Evolutionary conservation across 1,140 invertebrate genomes (phyloP).

Genomic region (Leguminivora glycinivorella): DNA sequence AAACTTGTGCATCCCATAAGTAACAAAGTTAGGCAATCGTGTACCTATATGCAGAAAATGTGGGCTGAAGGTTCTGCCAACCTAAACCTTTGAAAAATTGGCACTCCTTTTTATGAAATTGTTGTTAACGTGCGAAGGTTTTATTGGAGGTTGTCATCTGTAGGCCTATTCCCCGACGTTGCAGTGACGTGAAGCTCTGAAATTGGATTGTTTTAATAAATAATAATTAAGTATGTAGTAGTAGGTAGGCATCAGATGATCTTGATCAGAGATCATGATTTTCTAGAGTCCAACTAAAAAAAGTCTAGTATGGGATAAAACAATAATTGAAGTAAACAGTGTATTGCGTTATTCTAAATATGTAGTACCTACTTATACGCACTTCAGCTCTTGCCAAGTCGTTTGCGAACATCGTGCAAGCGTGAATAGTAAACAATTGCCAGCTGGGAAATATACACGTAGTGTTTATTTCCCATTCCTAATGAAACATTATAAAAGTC

Average conservation of each 20-base stretch:
- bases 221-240: no score
- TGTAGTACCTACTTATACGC: no score
- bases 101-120: slow-evolving; percentile 1
- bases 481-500: no score
- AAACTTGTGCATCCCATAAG: no score
- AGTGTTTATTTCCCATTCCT: background rate
- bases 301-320: no score
- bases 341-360: background rate
- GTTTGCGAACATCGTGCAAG: background rate
- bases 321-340: background rate
- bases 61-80: background rate
- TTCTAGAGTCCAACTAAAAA: no score
- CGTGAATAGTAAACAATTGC: background rate
- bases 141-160: background rate
- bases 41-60: background rate
- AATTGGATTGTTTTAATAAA: no score
- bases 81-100: background rate
- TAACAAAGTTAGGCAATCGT: no score
- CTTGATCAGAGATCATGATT: no score
- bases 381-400: slow-evolving; percentile 10
- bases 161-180: background rate
- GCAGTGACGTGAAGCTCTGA: background rate
- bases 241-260: no score
- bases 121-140: background rate
- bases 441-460: background rate